A percentile compares a stretch with the other conserved stretches of the same genome.
Evolutionary conservation across 2,797 vertebrate species (phyloP).

Genomic region (Glossophaga mutica): DNA sequence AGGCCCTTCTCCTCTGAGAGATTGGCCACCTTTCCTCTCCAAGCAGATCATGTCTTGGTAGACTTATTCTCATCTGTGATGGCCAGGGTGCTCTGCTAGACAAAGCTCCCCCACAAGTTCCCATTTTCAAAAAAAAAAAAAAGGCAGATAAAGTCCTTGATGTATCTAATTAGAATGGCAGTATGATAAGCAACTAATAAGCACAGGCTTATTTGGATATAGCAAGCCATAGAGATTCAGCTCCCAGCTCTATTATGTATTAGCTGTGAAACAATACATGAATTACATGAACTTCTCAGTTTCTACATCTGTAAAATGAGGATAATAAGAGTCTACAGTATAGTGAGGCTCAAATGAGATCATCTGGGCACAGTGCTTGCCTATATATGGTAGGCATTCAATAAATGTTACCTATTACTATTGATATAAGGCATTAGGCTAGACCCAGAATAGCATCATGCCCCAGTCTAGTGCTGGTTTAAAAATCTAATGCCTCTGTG

Average conservation of each 20-base stretch:
- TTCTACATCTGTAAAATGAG: background rate
- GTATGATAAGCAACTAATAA: background rate
- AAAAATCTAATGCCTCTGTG: background rate
- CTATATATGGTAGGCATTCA: background rate
- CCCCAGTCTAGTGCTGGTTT: background rate
- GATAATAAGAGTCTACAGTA: background rate
- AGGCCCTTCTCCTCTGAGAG: no score
- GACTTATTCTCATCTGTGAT: no score
- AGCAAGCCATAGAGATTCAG: background rate
- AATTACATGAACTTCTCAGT: background rate
- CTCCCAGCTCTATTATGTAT: background rate
- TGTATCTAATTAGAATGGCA: background rate
- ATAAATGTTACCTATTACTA: background rate
- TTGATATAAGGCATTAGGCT: background rate
- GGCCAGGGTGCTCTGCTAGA: no score
- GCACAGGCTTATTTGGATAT: background rate
- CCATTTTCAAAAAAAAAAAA: background rate
- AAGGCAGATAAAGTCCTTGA: background rate
- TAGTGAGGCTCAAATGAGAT: background rate
- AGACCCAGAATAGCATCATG: background rate
- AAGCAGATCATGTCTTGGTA: no score
- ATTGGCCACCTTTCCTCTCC: no score
- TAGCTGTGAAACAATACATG: background rate
- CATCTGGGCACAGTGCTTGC: background rate
- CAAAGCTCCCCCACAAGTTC: background rate